Percentiles rank a stretch among this genome's conserved stretches.
Conservation (phyloP, 1,140 invertebrate genomes). For the Pantala flavescens region DNA sequence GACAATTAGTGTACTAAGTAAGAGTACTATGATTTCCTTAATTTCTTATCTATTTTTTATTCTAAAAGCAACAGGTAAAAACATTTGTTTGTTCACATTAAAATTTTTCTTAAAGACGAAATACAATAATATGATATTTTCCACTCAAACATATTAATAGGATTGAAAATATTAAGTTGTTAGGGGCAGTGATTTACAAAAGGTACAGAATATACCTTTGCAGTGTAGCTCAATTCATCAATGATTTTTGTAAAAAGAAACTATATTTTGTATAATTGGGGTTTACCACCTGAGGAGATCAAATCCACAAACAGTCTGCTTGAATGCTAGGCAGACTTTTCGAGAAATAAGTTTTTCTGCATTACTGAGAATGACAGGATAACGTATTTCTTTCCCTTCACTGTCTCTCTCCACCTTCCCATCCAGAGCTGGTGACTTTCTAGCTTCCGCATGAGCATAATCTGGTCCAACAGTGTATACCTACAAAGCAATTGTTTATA, state of each 20-base stretch:
- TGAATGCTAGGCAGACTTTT: slow-evolving; percentile 95
- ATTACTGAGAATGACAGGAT: slow-evolving; percentile 95
- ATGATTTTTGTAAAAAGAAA: background rate
- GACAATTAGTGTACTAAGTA: too few relatives aligned
- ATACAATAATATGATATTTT: too few relatives aligned
- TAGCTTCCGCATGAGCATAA: slow-evolving; percentile 97
- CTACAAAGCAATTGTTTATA: slow-evolving; percentile 33
- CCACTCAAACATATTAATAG: too few relatives aligned
- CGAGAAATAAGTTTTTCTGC: slow-evolving; percentile 98
- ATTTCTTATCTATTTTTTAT: too few relatives aligned
- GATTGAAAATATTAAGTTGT: too few relatives aligned
- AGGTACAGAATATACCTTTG: background rate
- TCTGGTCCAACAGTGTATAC: slow-evolving; percentile 93
- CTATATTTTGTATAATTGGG: background rate
- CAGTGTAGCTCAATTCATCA: background rate
- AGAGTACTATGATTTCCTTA: too few relatives aligned
- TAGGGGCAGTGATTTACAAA: too few relatives aligned
- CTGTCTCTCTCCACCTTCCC: slow-evolving; percentile 98
- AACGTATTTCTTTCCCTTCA: slow-evolving; percentile 97
- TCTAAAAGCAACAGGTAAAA: too few relatives aligned
- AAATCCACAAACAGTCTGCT: slow-evolving; percentile 99
- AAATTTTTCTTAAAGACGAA: too few relatives aligned
- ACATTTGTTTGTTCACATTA: too few relatives aligned
- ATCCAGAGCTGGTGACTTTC: slow-evolving; percentile 95
- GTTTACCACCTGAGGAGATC: slow-evolving; percentile 72